Percentiles rank a stretch among this genome's conserved stretches.
Conservation (phyloP, 2,888 invertebrate species). For the Schrankia costaestrigalis region DNA sequence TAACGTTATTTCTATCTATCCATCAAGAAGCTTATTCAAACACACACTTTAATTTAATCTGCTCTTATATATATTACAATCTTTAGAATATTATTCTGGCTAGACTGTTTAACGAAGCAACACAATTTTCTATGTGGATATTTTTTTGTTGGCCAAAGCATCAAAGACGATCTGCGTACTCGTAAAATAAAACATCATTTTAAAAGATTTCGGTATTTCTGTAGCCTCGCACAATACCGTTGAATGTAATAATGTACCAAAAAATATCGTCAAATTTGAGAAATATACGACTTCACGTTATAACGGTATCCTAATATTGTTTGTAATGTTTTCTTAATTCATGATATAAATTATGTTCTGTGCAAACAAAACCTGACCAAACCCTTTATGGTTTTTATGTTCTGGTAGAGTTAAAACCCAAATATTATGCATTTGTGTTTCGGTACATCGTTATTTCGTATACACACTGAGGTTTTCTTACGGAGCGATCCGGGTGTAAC, state of each 20-base stretch:
- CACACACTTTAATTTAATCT: too few relatives aligned
- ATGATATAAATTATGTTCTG: too few relatives aligned
- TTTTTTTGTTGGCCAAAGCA: slow-evolving; percentile 23
- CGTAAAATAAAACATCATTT: slow-evolving; percentile 20
- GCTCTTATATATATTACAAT: too few relatives aligned
- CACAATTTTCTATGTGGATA: background rate
- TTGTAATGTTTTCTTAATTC: slow-evolving; percentile 37
- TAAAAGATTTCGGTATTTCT: slow-evolving; percentile 14
- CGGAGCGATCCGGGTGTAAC: slow-evolving; percentile 37
- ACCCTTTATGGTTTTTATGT: too few relatives aligned
- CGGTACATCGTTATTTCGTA: slow-evolving; percentile 43
- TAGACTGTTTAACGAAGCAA: background rate
- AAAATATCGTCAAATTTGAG: slow-evolving; percentile 16
- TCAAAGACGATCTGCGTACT: slow-evolving; percentile 18
- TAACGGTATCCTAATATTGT: background rate
- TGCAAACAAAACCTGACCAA: too few relatives aligned
- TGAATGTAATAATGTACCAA: slow-evolving; percentile 20
- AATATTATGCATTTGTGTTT: too few relatives aligned
- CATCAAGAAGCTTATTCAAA: slow-evolving; percentile 14
- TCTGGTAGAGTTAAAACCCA: too few relatives aligned
- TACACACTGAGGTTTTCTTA: slow-evolving; percentile 47
- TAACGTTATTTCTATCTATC: slow-evolving; percentile 17
- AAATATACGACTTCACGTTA: slow-evolving; percentile 13
- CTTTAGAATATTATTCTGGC: background rate
- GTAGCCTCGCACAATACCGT: slow-evolving; percentile 25